Evolutionary conservation across 2,888 invertebrate species (phyloP).

Genomic region (Polylopha cassiicola): DNA sequence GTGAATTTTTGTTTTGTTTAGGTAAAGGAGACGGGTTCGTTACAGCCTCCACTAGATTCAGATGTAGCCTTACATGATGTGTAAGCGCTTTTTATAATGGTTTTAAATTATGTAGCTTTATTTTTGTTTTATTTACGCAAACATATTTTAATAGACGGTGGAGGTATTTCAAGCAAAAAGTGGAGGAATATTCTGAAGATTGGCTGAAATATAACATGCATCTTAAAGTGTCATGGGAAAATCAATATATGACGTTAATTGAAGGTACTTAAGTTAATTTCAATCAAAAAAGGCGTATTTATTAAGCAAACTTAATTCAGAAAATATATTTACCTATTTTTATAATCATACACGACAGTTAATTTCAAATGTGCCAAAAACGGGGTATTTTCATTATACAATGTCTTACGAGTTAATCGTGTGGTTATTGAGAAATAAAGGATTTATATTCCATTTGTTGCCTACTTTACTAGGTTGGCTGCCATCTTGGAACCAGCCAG

Average conservation of each 20-base stretch:
- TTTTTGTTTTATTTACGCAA: conserved; percentile 5
- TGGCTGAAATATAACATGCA: conserved; percentile 56
- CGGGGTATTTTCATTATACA: too few relatives aligned
- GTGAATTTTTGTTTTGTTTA: conserved; percentile 25
- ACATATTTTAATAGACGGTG: conserved; percentile 41
- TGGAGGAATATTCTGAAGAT: conserved; percentile 46
- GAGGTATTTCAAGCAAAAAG: conserved; percentile 49
- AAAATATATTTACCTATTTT: too few relatives aligned
- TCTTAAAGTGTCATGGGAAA: conserved; percentile 55
- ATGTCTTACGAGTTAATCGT: too few relatives aligned
- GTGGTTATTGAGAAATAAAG: too few relatives aligned
- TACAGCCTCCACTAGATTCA: conserved; percentile 28
- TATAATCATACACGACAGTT: too few relatives aligned
- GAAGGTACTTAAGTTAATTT: conserved; percentile 35
- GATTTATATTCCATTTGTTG: too few relatives aligned
- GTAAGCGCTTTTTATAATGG: conserved; percentile 34
- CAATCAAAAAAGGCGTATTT: too few relatives aligned
- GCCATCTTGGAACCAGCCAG: conserved; percentile 43
- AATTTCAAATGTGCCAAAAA: too few relatives aligned
- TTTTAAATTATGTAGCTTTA: conserved; percentile 1
- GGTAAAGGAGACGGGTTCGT: conserved; percentile 51
- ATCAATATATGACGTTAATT: conserved; percentile 47
- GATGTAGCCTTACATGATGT: conserved; percentile 32
- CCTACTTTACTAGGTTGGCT: too few relatives aligned
- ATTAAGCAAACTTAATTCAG: too few relatives aligned